Conservation (phyloP, 2,888 invertebrate species). For the Drosophila bunnanda region DNA sequence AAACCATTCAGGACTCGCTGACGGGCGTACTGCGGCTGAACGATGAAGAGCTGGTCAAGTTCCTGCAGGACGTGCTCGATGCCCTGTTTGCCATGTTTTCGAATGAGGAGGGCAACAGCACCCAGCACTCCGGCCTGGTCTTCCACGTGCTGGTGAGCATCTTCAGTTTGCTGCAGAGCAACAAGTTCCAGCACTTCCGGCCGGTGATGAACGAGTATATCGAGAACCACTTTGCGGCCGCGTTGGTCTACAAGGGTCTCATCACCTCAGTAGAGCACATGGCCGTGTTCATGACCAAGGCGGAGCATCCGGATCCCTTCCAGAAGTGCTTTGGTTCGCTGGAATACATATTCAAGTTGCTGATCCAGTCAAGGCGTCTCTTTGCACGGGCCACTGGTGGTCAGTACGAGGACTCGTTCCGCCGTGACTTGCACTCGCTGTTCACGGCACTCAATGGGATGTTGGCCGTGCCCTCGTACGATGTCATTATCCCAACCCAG, state of each 20-base stretch:
- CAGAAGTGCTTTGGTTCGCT: constrained; percentile 95
- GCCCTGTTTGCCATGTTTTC: constrained; percentile 97
- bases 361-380: constrained; percentile 93
- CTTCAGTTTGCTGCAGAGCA: constrained; percentile 94
- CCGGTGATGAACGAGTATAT: constrained; percentile 98
- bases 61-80: constrained; percentile 96
- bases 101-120: constrained; percentile 95
- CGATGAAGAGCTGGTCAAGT: constrained; percentile 96
- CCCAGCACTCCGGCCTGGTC: constrained; percentile 94
- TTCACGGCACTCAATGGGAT: constrained; percentile 92
- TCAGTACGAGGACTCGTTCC: constrained; percentile 94
- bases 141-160: constrained; percentile 97
- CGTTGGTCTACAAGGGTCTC: constrained; percentile 96
- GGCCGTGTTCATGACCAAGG: constrained; percentile 93
- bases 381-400: constrained; percentile 95
- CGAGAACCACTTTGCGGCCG: constrained; percentile 96
- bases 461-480: constrained; percentile 89
- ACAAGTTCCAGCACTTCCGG: constrained; percentile 96
- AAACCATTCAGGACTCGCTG: constrained; percentile 93
- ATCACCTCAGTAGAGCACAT: constrained; percentile 95
- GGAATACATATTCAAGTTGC: constrained; percentile 96
- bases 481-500: constrained; percentile 91
- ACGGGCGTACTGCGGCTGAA: constrained; percentile 92
- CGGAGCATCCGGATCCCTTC: constrained; percentile 95
- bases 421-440: constrained; percentile 92